Conservation (phyloP, 2,797 vertebrate species). For the Halcyon leucocephala region DNA sequence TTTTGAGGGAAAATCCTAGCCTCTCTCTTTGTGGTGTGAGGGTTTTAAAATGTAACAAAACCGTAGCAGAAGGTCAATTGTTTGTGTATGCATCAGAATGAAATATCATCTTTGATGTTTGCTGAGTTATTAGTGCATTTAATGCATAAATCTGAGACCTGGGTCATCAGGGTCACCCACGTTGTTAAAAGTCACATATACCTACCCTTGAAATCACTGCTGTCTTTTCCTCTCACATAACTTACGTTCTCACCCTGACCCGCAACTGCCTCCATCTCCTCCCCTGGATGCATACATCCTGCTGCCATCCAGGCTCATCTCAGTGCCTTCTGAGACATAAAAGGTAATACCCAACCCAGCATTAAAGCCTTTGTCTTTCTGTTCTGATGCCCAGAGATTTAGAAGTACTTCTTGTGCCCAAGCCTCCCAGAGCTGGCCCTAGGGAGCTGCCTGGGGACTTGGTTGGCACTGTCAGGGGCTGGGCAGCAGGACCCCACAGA, state of each 20-base stretch:
- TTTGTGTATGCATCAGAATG: not conserved
- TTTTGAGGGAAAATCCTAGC: not conserved
- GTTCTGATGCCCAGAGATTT: not conserved
- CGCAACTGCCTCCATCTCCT: not conserved
- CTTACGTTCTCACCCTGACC: not conserved
- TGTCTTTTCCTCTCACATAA: not conserved
- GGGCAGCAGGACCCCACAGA: not conserved
- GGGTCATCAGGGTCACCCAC: not conserved
- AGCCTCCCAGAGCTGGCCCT: not conserved
- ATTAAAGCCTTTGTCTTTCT: not conserved
- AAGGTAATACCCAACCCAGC: not conserved
- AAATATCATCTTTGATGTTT: not conserved
- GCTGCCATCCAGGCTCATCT: not conserved
- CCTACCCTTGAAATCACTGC: not conserved
- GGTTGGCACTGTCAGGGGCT: not conserved
- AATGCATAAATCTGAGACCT: not conserved
- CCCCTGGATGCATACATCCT: not conserved
- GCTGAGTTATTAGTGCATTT: not conserved
- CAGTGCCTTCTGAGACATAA: too few species aligned
- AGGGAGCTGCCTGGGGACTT: accelerated
- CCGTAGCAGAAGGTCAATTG: not conserved
- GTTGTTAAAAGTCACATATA: not conserved
- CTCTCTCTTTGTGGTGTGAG: not conserved
- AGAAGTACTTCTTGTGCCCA: not conserved
- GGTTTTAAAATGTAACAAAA: not conserved